Percentiles rank a stretch among this genome's conserved stretches.
These are phyloP conservation scores for Brenthis ino DNA, from an alignment of 2,888 invertebrate species.

Conservation along the genomic window DNA sequence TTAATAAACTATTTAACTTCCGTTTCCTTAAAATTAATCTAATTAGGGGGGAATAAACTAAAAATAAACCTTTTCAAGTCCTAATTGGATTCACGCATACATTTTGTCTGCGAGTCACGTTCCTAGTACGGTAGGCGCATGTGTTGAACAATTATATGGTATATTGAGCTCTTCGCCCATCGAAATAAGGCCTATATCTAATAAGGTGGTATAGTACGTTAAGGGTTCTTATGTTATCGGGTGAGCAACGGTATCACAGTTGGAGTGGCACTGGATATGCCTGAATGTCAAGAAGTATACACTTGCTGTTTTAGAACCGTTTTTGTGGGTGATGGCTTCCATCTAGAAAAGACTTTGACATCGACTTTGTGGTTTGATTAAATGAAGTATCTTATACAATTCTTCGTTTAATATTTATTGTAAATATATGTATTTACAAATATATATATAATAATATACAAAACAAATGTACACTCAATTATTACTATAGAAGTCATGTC, in stretches of 20 bases:
- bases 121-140: constrained; percentile 33
- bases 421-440: too few relatives aligned
- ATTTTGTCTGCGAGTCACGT: constrained; percentile 37
- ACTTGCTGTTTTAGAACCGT: constrained; percentile 35
- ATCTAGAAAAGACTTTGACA: constrained; percentile 20
- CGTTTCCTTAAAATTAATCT: constrained; percentile 24
- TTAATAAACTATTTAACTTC: constrained; percentile 8
- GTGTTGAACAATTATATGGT: constrained; percentile 5
- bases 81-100: constrained; percentile 39
- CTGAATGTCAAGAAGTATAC: constrained; percentile 39
- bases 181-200: constrained; percentile 33
- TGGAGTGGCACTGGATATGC: constrained; percentile 38
- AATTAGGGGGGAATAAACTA: constrained; percentile 34
- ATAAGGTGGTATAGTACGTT: constrained; percentile 34
- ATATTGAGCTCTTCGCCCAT: constrained; percentile 15
- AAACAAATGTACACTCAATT: too few relatives aligned
- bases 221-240: constrained; percentile 38
- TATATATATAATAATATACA: too few relatives aligned
- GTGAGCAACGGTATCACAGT: constrained; percentile 39
- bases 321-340: constrained; percentile 29
- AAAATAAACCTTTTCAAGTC: constrained; percentile 35
- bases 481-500: too few relatives aligned
- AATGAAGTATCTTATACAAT: too few relatives aligned
- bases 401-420: too few relatives aligned
- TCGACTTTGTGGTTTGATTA: neutral